Percentiles rank a stretch among this genome's conserved stretches.
These are phyloP conservation scores for Rutilus rutilus DNA, from an alignment of 2,113 vertebrate genomes.

Conservation along the genomic window DNA sequence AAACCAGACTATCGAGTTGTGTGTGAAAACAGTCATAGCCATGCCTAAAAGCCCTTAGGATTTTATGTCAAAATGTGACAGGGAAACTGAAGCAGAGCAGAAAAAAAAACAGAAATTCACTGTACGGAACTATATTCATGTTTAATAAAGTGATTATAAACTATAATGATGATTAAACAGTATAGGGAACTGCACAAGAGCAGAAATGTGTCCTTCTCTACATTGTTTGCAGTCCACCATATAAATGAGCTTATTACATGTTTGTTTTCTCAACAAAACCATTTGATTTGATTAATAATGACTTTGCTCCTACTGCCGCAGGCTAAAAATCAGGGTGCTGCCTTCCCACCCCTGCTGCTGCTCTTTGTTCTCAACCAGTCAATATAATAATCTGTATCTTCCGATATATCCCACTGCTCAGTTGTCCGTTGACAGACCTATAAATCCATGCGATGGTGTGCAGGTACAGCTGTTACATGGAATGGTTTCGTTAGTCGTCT, in stretches of 20 bases:
- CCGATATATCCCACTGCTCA: not conserved
- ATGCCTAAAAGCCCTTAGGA: constrained; percentile 5
- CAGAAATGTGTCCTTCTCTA: not conserved
- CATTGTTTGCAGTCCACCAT: not conserved
- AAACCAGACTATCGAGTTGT: constrained; percentile 65
- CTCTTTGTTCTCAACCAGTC: constrained; percentile 5
- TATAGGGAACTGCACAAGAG: not conserved
- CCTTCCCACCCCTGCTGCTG: constrained; percentile 17
- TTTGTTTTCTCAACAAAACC: too few relatives aligned
- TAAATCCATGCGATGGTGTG: not conserved
- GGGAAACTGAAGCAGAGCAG: constrained; percentile 1
- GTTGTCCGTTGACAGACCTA: not conserved
- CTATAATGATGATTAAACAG: not conserved
- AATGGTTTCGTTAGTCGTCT: not conserved
- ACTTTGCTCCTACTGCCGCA: not conserved
- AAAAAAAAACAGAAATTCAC: not conserved
- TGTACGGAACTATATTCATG: not conserved
- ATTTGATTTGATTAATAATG: not conserved
- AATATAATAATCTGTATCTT: not conserved
- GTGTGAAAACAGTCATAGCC: constrained; percentile 12
- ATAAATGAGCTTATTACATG: not conserved
- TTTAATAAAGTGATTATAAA: not conserved
- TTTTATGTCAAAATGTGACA: constrained; percentile 10
- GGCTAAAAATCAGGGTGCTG: constrained; percentile 13
- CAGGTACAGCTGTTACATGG: not conserved